Percentiles rank a stretch among this genome's conserved stretches.
These are phyloP conservation scores for Coilia nasus DNA, from an alignment of 2,797 vertebrate genomes.

Conservation along the genomic window DNA sequence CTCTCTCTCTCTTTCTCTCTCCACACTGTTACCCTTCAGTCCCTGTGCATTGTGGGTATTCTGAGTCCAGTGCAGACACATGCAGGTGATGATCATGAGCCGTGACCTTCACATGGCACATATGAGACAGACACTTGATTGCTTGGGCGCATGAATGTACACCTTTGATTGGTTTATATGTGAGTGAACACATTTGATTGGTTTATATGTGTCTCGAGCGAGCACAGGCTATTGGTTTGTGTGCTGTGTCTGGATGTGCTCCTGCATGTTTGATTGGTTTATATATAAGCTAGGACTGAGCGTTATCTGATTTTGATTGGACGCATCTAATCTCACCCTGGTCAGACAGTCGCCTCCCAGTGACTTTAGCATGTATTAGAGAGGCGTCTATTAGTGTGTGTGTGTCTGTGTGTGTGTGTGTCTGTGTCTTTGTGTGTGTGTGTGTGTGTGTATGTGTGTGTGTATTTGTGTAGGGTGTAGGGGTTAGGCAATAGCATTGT, in stretches of 20 bases:
- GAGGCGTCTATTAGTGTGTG: constrained; percentile 29
- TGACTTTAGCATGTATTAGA: not conserved
- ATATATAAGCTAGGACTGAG: not conserved
- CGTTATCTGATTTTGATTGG: not conserved
- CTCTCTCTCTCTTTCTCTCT: too few relatives aligned
- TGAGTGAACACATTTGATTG: not conserved
- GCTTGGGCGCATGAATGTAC: not conserved
- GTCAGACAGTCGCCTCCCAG: not conserved
- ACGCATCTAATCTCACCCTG: not conserved
- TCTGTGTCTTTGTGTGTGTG: constrained; percentile 25
- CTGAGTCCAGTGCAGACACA: too few relatives aligned
- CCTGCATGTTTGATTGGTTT: not conserved
- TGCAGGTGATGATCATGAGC: too few relatives aligned
- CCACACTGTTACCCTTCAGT: too few relatives aligned
- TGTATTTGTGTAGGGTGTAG: constrained; percentile 40
- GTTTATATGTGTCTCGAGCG: too few relatives aligned
- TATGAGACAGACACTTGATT: not conserved
- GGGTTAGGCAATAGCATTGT: too few relatives aligned
- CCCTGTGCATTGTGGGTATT: too few relatives aligned
- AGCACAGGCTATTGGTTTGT: too few relatives aligned
- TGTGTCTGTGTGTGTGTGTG: constrained; percentile 40
- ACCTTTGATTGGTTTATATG: not conserved
- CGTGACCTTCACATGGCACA: not conserved
- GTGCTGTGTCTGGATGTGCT: too few relatives aligned
- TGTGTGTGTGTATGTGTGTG: constrained; percentile 41